phyloP scores from a whole-genome alignment of 2,888 invertebrate genomes.

The Macaria liturata region DNA sequence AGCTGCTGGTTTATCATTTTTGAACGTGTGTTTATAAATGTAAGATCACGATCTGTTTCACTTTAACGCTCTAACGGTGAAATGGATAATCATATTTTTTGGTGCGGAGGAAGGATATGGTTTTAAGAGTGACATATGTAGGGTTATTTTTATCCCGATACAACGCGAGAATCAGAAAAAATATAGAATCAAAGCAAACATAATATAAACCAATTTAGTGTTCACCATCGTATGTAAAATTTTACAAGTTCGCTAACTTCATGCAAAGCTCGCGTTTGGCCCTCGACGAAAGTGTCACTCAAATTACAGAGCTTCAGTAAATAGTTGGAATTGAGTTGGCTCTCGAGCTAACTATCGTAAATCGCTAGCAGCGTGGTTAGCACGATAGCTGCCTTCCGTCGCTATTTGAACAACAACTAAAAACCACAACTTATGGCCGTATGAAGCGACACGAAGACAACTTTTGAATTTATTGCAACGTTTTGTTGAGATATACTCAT shows the following conservation, averaged over 20 bases:
- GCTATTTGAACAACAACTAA: constrained; percentile 22
- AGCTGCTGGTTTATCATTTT: too few relatives aligned
- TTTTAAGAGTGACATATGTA: too few relatives aligned
- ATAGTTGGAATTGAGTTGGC: constrained; percentile 16
- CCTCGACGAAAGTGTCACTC: constrained; percentile 18
- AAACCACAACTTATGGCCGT: constrained; percentile 24
- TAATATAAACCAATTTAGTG: too few relatives aligned
- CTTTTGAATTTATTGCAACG: constrained; percentile 14
- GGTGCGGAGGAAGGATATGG: too few relatives aligned
- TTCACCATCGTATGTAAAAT: neutral
- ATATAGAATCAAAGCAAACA: too few relatives aligned
- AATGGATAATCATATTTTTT: too few relatives aligned
- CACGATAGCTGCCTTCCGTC: constrained; percentile 18
- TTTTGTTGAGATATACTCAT: constrained; percentile 1
- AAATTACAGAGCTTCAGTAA: constrained; percentile 19
- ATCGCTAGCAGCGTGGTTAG: constrained; percentile 18
- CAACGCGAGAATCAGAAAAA: too few relatives aligned
- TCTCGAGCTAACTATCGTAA: constrained; percentile 24
- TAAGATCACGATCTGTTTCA: too few relatives aligned
- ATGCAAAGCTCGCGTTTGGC: constrained; percentile 1
- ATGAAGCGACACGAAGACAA: constrained; percentile 14
- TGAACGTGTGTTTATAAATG: too few relatives aligned
- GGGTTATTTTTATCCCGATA: too few relatives aligned
- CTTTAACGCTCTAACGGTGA: too few relatives aligned
- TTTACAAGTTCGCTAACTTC: constrained; percentile 5